Evolutionary conservation across 2,888 invertebrate species (phyloP).

Genomic region (Mimas tiliae): DNA sequence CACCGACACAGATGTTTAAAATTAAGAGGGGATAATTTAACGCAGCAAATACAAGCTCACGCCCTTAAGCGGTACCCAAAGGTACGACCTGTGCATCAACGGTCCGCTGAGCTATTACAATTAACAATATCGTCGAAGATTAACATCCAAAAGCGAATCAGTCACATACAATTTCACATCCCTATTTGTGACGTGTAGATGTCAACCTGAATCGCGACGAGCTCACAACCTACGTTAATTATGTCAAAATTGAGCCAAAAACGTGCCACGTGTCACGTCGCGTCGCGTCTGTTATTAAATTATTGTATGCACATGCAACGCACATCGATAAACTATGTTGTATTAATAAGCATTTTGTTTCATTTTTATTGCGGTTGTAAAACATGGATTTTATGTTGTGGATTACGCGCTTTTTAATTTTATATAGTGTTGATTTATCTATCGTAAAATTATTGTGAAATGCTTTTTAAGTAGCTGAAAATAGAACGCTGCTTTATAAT

Average conservation of each 20-base stretch:
- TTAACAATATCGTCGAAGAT: too few relatives aligned
- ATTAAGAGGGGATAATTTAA: background rate
- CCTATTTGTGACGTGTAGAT: background rate
- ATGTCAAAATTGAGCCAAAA: slow-evolving; percentile 31
- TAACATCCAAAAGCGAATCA: background rate
- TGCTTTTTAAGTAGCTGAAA: background rate
- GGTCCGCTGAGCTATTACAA: too few relatives aligned
- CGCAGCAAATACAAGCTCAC: too few relatives aligned
- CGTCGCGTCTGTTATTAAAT: background rate
- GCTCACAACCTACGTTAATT: slow-evolving; percentile 27
- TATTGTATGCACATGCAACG: slow-evolving; percentile 22
- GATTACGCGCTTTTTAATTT: background rate
- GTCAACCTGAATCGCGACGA: background rate
- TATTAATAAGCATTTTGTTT: slow-evolving; percentile 1
- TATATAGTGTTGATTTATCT: background rate
- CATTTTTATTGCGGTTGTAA: background rate
- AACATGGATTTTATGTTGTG: slow-evolving; percentile 1
- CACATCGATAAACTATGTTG: too few relatives aligned
- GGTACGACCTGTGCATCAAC: too few relatives aligned
- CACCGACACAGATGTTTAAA: background rate
- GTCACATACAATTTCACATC: slow-evolving; percentile 5
- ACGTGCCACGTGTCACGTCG: background rate
- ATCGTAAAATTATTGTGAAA: background rate
- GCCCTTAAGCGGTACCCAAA: too few relatives aligned
- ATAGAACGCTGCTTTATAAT: background rate